Evolutionary conservation across 2,797 vertebrate species (phyloP).

Genomic region (Lagodon rhomboides): DNA sequence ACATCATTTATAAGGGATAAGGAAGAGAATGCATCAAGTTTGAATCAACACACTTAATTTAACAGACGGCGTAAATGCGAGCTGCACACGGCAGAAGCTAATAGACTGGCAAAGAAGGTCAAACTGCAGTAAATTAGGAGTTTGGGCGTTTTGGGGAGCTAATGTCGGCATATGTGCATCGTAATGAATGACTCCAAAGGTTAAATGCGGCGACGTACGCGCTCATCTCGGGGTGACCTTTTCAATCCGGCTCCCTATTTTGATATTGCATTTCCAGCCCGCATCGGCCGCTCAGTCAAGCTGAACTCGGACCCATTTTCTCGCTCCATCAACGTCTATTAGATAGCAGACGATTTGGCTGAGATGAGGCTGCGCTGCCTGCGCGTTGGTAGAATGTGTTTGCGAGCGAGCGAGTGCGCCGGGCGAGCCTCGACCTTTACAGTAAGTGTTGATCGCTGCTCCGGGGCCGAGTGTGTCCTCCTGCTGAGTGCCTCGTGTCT

Average conservation of each 20-base stretch:
- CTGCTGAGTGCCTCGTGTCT: slow-evolving; percentile 28
- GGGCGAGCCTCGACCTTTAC: neutral
- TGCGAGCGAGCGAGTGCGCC: slow-evolving; percentile 11
- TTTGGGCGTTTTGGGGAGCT: neutral
- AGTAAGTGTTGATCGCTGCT: slow-evolving; percentile 17
- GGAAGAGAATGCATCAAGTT: neutral
- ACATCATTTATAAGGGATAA: neutral
- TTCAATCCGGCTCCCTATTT: slow-evolving; percentile 4
- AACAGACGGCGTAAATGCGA: neutral
- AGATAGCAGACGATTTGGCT: slow-evolving; percentile 41
- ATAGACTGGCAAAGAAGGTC: neutral
- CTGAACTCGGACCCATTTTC: neutral
- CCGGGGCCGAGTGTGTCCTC: slow-evolving; percentile 29
- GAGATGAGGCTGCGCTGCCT: slow-evolving; percentile 30
- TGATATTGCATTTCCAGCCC: slow-evolving; percentile 5
- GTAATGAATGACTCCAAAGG: slow-evolving; percentile 25
- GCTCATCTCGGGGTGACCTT: slow-evolving; percentile 22
- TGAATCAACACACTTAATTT: neutral
- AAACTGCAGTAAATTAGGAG: neutral
- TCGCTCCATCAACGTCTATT: slow-evolving; percentile 36
- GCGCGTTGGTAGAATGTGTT: slow-evolving; percentile 14
- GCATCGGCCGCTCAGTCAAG: slow-evolving; percentile 4
- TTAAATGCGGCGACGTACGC: slow-evolving; percentile 7
- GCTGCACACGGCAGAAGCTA: neutral
- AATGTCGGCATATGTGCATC: neutral